These are phyloP conservation scores for Dryocosmus kuriphilus DNA, from an alignment of 2,888 invertebrate species.

Conservation along the genomic window DNA sequence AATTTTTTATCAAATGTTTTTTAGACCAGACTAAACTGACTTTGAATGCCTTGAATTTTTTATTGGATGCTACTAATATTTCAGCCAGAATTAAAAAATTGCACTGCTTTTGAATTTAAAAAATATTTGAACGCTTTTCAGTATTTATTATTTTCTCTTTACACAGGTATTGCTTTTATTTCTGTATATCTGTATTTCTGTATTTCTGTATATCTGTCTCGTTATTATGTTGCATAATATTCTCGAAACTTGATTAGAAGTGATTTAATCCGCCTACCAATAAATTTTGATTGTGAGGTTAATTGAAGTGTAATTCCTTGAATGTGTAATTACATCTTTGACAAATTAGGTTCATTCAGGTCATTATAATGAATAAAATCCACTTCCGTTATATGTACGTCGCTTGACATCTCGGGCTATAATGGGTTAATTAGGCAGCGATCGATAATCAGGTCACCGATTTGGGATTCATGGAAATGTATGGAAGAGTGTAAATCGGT, in stretches of 20 bases:
- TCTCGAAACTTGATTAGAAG: background rate
- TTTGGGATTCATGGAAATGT: slow-evolving; percentile 16
- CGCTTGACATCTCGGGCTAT: background rate
- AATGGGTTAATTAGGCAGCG: slow-evolving; percentile 24
- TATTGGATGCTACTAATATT: no score
- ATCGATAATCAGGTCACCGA: slow-evolving; percentile 35
- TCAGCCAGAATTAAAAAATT: no score
- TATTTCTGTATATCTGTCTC: background rate
- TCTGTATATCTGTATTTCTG: no score
- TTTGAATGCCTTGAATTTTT: no score
- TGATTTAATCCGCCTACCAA: background rate
- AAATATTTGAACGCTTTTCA: no score
- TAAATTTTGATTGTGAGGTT: background rate
- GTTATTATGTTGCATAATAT: background rate
- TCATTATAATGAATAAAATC: slow-evolving; percentile 22
- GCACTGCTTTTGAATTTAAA: no score
- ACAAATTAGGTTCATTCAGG: background rate
- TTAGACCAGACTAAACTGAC: no score
- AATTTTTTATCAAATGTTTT: no score
- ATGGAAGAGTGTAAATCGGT: background rate
- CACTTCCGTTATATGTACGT: background rate
- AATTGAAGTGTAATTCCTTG: background rate
- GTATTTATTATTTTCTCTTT: no score
- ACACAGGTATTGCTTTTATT: no score
- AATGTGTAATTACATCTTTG: slow-evolving; percentile 8